Evolutionary conservation across 1,140 invertebrate species (phyloP).

Genomic region (Aricia agestis): DNA sequence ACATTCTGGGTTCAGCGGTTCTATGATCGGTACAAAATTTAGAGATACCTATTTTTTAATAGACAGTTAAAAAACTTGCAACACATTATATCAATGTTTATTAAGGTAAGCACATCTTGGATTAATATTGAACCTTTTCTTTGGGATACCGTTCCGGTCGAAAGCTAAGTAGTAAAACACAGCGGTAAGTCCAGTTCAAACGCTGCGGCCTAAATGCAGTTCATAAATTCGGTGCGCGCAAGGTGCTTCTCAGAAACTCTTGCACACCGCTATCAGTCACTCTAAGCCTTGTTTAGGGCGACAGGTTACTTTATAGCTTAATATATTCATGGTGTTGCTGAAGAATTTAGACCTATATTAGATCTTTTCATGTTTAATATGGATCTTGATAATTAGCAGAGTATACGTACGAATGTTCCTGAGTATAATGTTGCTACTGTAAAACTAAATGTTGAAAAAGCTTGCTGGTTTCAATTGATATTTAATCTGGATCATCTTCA

Average conservation of each 20-base stretch:
- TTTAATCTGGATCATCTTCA: no score
- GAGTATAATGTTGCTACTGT: no score
- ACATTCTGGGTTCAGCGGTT: no score
- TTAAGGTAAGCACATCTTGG: neutral
- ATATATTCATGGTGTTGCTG: constrained; percentile 30
- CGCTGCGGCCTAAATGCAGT: neutral
- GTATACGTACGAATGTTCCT: neutral
- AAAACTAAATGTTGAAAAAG: no score
- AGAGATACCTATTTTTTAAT: no score
- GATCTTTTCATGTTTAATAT: neutral
- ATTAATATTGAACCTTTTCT: neutral
- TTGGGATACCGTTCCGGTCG: neutral
- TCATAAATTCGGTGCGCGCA: constrained; percentile 18
- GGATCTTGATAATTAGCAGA: constrained; percentile 5
- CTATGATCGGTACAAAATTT: no score
- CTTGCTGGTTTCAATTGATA: no score
- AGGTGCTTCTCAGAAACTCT: constrained; percentile 30
- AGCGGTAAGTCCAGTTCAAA: neutral
- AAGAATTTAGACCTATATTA: constrained; percentile 18
- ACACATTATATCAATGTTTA: no score
- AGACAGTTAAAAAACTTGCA: no score
- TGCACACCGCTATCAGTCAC: constrained; percentile 24
- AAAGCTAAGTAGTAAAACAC: neutral
- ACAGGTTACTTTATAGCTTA: constrained; percentile 29
- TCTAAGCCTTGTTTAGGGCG: constrained; percentile 35